These are phyloP conservation scores for Hyla sarda DNA, from an alignment of 2,113 vertebrate species.

Conservation along the genomic window DNA sequence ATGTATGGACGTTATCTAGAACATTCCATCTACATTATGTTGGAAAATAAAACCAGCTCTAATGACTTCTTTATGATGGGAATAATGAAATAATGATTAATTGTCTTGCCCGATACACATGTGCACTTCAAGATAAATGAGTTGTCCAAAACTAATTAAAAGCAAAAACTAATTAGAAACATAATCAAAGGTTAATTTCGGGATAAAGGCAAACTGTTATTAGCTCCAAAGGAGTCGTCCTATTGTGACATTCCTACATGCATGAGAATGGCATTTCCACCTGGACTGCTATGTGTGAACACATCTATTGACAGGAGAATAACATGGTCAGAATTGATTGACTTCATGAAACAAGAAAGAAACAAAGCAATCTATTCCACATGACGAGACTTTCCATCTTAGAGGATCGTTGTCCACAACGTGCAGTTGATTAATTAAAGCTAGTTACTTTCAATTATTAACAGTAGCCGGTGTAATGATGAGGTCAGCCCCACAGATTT, in stretches of 20 bases:
- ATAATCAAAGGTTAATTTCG: conserved; percentile 41
- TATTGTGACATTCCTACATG: conserved; percentile 12
- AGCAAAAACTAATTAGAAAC: conserved; percentile 48
- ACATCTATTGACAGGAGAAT: conserved; percentile 25
- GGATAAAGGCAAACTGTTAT: conserved; percentile 21
- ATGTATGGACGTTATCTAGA: background rate
- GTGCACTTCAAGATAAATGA: conserved; percentile 42
- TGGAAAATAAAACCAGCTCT: background rate
- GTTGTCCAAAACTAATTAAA: conserved; percentile 43
- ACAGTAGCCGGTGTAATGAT: background rate
- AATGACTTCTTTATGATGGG: background rate
- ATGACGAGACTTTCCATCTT: conserved; percentile 20
- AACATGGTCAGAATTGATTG: conserved; percentile 40
- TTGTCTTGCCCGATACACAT: background rate
- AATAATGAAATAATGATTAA: conserved; percentile 20
- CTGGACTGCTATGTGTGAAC: background rate
- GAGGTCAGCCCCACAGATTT: background rate
- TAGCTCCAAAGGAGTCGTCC: conserved; percentile 12
- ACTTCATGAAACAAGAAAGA: conserved; percentile 24
- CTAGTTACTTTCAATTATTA: conserved; percentile 28
- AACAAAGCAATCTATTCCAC: conserved; percentile 38
- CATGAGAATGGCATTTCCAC: conserved; percentile 15
- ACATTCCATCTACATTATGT: background rate
- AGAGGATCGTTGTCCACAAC: background rate
- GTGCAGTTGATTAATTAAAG: background rate